Evolutionary conservation across 2,113 vertebrate genomes (phyloP).

Genomic region (Oryzias javanicus): DNA sequence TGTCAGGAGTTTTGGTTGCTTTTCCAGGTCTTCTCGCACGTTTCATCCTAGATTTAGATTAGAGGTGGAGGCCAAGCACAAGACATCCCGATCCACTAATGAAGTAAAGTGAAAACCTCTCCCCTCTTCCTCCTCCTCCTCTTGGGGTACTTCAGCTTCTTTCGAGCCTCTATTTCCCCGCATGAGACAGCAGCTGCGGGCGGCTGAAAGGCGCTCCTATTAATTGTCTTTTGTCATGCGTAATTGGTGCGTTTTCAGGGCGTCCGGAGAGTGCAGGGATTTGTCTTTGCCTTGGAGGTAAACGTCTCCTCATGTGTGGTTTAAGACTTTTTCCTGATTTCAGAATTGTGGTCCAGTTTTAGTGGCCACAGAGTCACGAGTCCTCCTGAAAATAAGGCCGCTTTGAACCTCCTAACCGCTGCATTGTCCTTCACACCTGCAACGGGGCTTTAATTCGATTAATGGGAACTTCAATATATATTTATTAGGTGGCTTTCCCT

Average conservation of each 20-base stretch:
- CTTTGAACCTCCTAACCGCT: conserved; percentile 80
- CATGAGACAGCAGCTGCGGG: conserved; percentile 93
- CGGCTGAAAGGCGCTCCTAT: conserved; percentile 88
- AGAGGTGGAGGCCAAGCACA: conserved; percentile 19
- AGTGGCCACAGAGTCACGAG: conserved; percentile 52
- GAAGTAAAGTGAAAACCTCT: conserved; percentile 62
- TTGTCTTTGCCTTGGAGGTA: conserved; percentile 22
- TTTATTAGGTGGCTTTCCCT: conserved; percentile 93
- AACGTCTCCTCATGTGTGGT: background rate
- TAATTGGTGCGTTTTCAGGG: conserved; percentile 86
- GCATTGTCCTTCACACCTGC: conserved; percentile 89
- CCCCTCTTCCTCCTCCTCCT: conserved; percentile 51
- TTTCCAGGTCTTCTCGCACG: background rate
- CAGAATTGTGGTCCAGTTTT: conserved; percentile 11
- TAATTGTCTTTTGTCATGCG: conserved; percentile 99
- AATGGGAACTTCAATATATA: conserved; percentile 93
- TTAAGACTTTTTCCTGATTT: background rate
- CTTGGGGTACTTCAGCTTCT: conserved; percentile 81
- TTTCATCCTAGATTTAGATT: conserved; percentile 4
- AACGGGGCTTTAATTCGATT: conserved; percentile 90
- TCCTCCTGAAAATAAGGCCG: conserved; percentile 65
- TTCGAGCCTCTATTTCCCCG: conserved; percentile 82
- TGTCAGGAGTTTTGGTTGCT: background rate
- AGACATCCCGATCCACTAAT: conserved; percentile 49
- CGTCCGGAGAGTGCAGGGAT: conserved; percentile 71